Conservation (phyloP, 1,140 invertebrate species). For the Drosophila rhopaloa region DNA sequence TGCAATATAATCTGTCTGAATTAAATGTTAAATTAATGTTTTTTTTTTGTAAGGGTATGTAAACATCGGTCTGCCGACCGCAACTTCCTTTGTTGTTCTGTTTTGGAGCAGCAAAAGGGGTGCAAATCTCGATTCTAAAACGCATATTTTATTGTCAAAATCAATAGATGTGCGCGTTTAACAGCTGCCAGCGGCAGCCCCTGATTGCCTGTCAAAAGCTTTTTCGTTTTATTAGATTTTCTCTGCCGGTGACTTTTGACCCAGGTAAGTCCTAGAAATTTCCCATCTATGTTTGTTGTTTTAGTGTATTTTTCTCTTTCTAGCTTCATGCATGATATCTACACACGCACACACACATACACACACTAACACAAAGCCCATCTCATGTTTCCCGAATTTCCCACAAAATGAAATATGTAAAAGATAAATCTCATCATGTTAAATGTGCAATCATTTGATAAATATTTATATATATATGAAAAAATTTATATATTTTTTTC, state of each 20-base stretch:
- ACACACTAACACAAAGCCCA: not conserved
- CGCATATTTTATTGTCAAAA: slow-evolving; percentile 67
- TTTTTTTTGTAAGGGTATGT: not conserved
- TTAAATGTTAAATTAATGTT: too few relatives aligned
- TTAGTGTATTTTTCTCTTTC: slow-evolving; percentile 8
- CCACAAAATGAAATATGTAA: slow-evolving; percentile 19
- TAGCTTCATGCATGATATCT: slow-evolving; percentile 31
- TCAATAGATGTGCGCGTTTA: slow-evolving; percentile 78
- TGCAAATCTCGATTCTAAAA: not conserved
- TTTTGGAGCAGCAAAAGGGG: not conserved
- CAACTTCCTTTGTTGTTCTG: not conserved
- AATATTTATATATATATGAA: slow-evolving; percentile 57
- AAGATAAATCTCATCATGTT: slow-evolving; percentile 31
- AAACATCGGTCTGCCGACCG: not conserved
- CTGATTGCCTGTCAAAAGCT: slow-evolving; percentile 18
- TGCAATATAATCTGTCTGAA: too few relatives aligned
- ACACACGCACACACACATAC: slow-evolving; percentile 5
- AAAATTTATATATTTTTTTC: slow-evolving; percentile 62
- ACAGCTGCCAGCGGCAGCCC: slow-evolving; percentile 52
- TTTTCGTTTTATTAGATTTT: slow-evolving; percentile 59
- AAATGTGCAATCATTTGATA: slow-evolving; percentile 59
- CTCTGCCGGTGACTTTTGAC: slow-evolving; percentile 8
- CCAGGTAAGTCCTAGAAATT: slow-evolving; percentile 55
- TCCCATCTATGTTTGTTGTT: not conserved
- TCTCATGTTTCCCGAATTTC: slow-evolving; percentile 12